Conservation (phyloP, 2,888 invertebrate genomes). For the Hydroisotoma schaefferi region DNA sequence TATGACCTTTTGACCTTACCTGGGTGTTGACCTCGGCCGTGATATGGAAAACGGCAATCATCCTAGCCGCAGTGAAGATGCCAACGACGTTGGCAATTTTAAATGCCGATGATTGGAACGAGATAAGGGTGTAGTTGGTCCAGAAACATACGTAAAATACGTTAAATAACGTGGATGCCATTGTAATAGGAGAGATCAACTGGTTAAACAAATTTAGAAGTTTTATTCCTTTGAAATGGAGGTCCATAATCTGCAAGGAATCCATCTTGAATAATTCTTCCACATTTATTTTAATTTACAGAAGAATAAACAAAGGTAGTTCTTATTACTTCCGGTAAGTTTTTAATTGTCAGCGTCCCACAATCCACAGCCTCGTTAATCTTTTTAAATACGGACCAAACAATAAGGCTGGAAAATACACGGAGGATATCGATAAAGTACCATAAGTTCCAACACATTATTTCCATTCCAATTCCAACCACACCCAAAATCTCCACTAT, state of each 20-base stretch:
- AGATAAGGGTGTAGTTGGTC: conserved; percentile 18
- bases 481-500: background rate
- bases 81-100: conserved; percentile 9
- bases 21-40: conserved; percentile 25
- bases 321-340: conserved; percentile 18
- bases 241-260: conserved; percentile 18
- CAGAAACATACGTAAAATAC: conserved; percentile 19
- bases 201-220: conserved; percentile 18
- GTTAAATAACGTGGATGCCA: conserved; percentile 17
- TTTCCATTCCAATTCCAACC: conserved; percentile 8
- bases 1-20: conserved; percentile 2
- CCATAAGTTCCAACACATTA: conserved; percentile 16
- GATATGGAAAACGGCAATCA: conserved; percentile 13
- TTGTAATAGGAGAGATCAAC: conserved; percentile 22
- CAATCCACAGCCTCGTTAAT: conserved; percentile 4
- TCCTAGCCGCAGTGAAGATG: conserved; percentile 11
- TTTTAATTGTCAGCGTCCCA: conserved; percentile 6
- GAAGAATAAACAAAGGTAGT: background rate
- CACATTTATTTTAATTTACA: conserved; percentile 1
- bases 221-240: conserved; percentile 24
- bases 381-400: conserved; percentile 18
- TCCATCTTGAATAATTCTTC: background rate
- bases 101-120: background rate
- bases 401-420: conserved; percentile 13
- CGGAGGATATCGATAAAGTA: conserved; percentile 16